Evolutionary conservation across 2,888 invertebrate genomes (phyloP).

Genomic region (Iphiclides podalirius): DNA sequence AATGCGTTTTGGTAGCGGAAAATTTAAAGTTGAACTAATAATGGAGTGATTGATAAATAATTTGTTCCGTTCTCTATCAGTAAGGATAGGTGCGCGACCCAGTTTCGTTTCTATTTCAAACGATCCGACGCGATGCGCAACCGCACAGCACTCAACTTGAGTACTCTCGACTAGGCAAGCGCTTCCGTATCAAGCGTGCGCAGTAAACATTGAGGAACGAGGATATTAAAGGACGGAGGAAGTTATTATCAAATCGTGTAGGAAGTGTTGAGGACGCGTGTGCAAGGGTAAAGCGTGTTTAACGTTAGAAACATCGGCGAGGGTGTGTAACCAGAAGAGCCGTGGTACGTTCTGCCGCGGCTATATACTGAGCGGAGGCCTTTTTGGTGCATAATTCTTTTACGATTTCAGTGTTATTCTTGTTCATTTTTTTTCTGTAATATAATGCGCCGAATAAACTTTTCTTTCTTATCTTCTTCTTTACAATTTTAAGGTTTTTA

Average conservation of each 20-base stretch:
- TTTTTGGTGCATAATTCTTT: too few species aligned
- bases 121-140: slow-evolving; percentile 41
- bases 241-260: slow-evolving; percentile 74
- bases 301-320: slow-evolving; percentile 37
- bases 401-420: too few species aligned
- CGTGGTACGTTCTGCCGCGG: too few species aligned
- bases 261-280: slow-evolving; percentile 59
- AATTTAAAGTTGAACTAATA: slow-evolving; percentile 46
- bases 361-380: too few species aligned
- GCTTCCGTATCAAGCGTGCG: slow-evolving; percentile 56
- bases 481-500: too few species aligned
- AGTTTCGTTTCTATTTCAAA: slow-evolving; percentile 57
- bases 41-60: slow-evolving; percentile 38
- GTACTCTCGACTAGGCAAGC: slow-evolving; percentile 25
- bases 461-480: too few species aligned
- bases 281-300: slow-evolving; percentile 34
- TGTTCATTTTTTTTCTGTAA: too few species aligned
- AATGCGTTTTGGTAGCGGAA: slow-evolving; percentile 51
- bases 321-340: slow-evolving; percentile 29
- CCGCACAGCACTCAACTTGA: slow-evolving; percentile 2
- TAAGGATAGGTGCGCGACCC: slow-evolving; percentile 48
- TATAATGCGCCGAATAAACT: too few species aligned
- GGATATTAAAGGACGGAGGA: slow-evolving; percentile 71
- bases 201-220: slow-evolving; percentile 61
- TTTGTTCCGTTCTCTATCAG: slow-evolving; percentile 35